Evolutionary conservation across 2,888 invertebrate genomes (phyloP), one percentile per base, ranked within the genome.

Genomic region (Tubulanus polymorphus): DNA sequence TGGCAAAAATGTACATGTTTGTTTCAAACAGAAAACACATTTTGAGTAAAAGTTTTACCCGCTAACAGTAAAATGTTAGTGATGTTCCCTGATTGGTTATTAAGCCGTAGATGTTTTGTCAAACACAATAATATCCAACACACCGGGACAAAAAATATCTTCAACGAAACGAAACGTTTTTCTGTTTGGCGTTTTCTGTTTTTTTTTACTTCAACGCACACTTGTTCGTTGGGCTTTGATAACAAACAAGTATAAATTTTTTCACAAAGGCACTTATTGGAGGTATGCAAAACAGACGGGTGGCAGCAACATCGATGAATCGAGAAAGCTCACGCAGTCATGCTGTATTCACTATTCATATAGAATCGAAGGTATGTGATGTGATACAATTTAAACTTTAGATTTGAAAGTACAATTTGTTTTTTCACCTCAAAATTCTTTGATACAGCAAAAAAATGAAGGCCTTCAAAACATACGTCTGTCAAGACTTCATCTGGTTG

Each of bases 301-400:
- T 78, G 0, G 80, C 77, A 1, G 71, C 75, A 1, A 81, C 80
- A 3, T 71, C 75, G 15, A 81, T 81, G 80, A 81, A 80, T 64
- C 63, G 74, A 37, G 78, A 80, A 53, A 77, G 77, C 48, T 79
- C 79, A 0, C 65, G 81, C 25, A 75, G 75, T 25, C 80, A 81
- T 64, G 80, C 80, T 41, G 74, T 81, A 2, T 75, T 81, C 57
- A 75, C 75, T 20, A 55, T 81, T 10, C 66, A 67, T 27, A 69
- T 76, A 18, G 75, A 75, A 63, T 77, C 72, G 5, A 75, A 74
- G 71, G 76, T 73, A 56, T 28, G 49, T 35, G 12, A 5, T 23
- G 26, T 48, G 10, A 35, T n/a, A 52, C n/a, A 32, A 29, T 15
- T 41, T 41, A 41, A 12, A n/a, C n/a, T 32, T 32, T 10, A 32